These are phyloP conservation scores for Sciaenops ocellatus DNA, from an alignment of 2,797 vertebrate species.

Conservation along the genomic window DNA sequence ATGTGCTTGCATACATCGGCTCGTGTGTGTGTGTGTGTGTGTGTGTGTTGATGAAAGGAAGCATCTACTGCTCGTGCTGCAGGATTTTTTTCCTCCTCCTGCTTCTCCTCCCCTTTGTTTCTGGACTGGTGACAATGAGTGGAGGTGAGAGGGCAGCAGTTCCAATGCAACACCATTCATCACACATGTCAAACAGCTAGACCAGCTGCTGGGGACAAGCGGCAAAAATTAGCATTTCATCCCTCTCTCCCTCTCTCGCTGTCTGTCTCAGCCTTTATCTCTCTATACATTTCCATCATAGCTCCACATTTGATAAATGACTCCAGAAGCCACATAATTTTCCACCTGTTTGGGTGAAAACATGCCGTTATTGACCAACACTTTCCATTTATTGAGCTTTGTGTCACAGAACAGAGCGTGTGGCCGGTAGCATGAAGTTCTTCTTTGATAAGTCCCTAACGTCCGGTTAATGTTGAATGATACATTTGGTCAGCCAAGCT, in stretches of 20 bases:
- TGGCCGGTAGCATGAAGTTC: slow-evolving; percentile 14
- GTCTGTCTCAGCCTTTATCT: slow-evolving; percentile 52
- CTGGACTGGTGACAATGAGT: slow-evolving; percentile 89
- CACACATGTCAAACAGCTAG: slow-evolving; percentile 94
- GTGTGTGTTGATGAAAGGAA: slow-evolving; percentile 92
- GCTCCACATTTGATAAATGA: slow-evolving; percentile 68
- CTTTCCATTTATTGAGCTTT: slow-evolving; percentile 47
- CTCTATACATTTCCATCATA: slow-evolving; percentile 61
- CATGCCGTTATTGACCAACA: slow-evolving; percentile 56
- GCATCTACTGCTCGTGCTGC: slow-evolving; percentile 88
- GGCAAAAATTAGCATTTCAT: slow-evolving; percentile 92
- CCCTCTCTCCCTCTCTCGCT: slow-evolving; percentile 38
- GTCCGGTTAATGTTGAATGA: slow-evolving; percentile 14
- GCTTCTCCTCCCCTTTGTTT: slow-evolving; percentile 83
- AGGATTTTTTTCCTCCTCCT: slow-evolving; percentile 46
- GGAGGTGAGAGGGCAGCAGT: slow-evolving; percentile 93
- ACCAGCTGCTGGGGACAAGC: slow-evolving; percentile 92
- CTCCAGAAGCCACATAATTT: slow-evolving; percentile 56
- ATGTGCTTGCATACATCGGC: not conserved
- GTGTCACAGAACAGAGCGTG: slow-evolving; percentile 24
- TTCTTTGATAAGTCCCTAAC: slow-evolving; percentile 26
- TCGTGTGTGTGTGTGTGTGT: slow-evolving; percentile 3
- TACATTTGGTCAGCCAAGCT: not conserved
- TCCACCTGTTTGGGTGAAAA: slow-evolving; percentile 64
- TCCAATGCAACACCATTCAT: slow-evolving; percentile 92